A percentile compares a stretch with the other conserved stretches of the same genome.
These are phyloP conservation scores for Drosophila quasianomalipes DNA, from an alignment of 2,888 invertebrate species.

Conservation along the genomic window DNA sequence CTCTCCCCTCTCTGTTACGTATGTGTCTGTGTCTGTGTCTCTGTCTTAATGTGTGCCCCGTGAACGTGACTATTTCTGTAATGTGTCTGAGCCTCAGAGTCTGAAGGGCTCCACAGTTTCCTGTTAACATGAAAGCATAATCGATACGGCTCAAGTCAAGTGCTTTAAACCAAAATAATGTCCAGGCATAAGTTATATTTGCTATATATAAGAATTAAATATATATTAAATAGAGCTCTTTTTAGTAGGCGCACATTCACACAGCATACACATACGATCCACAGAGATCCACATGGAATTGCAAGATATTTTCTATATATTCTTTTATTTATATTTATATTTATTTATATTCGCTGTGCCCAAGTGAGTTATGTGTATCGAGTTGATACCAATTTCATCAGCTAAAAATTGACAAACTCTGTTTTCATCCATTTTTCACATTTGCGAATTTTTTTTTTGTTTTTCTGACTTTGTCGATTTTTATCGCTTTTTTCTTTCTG, in stretches of 20 bases:
- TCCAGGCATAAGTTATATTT: not conserved
- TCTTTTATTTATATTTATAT: no score
- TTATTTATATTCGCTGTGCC: not conserved
- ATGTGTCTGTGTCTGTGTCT: constrained; percentile 2
- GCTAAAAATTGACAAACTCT: not conserved
- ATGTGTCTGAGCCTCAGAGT: constrained; percentile 44
- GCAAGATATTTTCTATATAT: not conserved
- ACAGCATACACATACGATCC: no score
- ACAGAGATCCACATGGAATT: no score
- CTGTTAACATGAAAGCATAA: constrained; percentile 26
- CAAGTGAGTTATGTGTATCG: not conserved
- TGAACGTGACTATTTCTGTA: constrained; percentile 71
- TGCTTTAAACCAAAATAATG: not conserved
- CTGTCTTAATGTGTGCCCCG: constrained; percentile 26
- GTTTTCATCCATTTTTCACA: not conserved
- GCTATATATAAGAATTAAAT: no score
- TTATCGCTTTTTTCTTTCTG: not conserved
- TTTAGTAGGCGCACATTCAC: no score
- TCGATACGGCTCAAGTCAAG: constrained; percentile 26
- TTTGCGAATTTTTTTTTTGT: not conserved
- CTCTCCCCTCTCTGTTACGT: not conserved
- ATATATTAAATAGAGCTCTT: no score
- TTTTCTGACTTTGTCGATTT: not conserved
- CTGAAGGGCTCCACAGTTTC: constrained; percentile 23
- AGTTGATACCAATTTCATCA: not conserved